Conservation (phyloP, 2,113 vertebrate genomes). For the Sarotherodon lohbergeri region DNA sequence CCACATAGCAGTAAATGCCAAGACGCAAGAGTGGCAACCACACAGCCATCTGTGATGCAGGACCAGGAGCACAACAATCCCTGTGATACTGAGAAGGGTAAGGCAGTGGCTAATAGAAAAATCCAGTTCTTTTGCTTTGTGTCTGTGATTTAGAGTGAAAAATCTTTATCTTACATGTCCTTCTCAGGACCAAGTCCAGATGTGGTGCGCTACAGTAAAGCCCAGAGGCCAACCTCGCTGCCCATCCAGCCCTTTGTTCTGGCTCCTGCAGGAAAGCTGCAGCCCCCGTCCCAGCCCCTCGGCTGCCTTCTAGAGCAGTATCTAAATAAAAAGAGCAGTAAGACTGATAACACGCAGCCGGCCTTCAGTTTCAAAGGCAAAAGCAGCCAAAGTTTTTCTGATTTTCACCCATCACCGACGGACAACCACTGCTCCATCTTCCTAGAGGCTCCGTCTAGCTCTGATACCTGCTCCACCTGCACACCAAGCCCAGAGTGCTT, state of each 20-base stretch:
- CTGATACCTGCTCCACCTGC: constrained; percentile 84
- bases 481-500: constrained; percentile 65
- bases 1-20: constrained; percentile 73
- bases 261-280: constrained; percentile 76
- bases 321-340: constrained; percentile 79
- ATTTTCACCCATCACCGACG: constrained; percentile 75
- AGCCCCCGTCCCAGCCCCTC: constrained; percentile 70
- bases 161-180: neutral
- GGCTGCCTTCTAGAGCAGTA: constrained; percentile 84
- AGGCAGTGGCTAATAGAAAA: neutral
- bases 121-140: neutral
- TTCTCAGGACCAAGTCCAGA: constrained; percentile 71
- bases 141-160: neutral
- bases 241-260: constrained; percentile 95
- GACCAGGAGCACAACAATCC: neutral
- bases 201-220: constrained; percentile 83
- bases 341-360: constrained; percentile 15
- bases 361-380: constrained; percentile 39
- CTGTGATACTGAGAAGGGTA: constrained; percentile 27
- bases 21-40: constrained; percentile 17
- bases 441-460: constrained; percentile 74
- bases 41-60: constrained; percentile 16
- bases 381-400: constrained; percentile 60
- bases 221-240: constrained; percentile 90
- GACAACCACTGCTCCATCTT: constrained; percentile 79